Base-by-base conservation (phyloP, 2,888 invertebrate species). In the Sicus ferrugineus region DNA sequence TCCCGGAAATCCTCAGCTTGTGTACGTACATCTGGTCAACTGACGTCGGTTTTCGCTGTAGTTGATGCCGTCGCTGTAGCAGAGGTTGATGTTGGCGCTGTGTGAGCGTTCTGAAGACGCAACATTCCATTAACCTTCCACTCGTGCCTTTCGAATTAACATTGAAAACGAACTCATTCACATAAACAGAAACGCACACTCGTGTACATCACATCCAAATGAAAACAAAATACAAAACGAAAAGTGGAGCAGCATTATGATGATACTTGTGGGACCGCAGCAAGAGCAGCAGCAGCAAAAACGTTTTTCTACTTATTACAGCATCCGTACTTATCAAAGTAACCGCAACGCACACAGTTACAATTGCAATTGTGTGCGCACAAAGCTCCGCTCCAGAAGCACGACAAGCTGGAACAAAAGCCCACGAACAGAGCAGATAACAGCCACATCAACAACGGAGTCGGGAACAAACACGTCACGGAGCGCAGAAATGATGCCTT, bases 221-320 rank as follows among this genome's bases (percentile, higher is more conserved):
- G 75, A 76, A 79, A 79, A 80, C 78, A 76, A 80, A 80, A 79
- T 80, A 80, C 80, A 81, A 81, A 56, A 56, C 38, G 56, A 54
- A 66, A 30, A 19, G 42, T 42, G n/a, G 31, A 79, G 79, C 77
- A 78, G 78, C 79, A 80, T 80, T 78, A n/a, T 34, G 67, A 80
- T 81, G 78, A 79, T 76, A 77, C 80, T 80, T 81, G 77, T 79
- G 81, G 80, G 81, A 80, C 77, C 78, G 78, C 79, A 81, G 67
- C 69, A 69, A n/a, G n/a, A n/a, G n/a, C n/a, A n/a, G n/a, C n/a
- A n/a, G n/a, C n/a, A n/a, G 31, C 59, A 48, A 38, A 42, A 64
- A 31, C 63, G 11, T 54, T 79, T 81, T 79, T 80, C 78, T 78
- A 77, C 76, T 80, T 77, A 77, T 79, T 78, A 76, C 80, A 73